Conservation (phyloP, 2,797 vertebrate species). For the Mus spretus region DNA sequence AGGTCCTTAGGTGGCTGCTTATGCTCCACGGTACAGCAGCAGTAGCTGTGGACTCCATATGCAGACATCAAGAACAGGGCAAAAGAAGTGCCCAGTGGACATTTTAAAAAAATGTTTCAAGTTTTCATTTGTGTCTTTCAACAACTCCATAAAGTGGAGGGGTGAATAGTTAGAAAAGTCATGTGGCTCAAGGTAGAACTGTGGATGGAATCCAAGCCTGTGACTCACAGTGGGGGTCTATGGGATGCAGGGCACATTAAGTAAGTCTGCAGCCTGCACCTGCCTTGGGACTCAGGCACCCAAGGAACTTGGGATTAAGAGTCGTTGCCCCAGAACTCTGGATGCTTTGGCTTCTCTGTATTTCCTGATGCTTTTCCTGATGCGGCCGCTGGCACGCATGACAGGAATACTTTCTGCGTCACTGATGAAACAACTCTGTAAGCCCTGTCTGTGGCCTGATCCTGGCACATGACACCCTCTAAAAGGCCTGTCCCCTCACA, state of each 20-base stretch:
- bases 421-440: neutral
- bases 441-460: neutral
- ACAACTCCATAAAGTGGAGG: neutral
- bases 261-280: neutral
- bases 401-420: neutral
- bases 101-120: neutral
- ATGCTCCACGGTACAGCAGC: fast-evolving
- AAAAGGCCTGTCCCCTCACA: conserved; percentile 4
- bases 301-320: neutral
- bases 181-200: neutral
- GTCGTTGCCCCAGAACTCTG: neutral
- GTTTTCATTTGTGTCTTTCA: conserved; percentile 37
- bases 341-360: neutral
- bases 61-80: neutral
- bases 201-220: neutral
- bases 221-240: neutral
- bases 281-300: neutral
- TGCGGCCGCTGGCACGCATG: neutral
- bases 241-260: neutral
- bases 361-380: neutral
- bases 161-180: neutral
- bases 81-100: neutral
- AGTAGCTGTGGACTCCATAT: neutral
- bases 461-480: neutral
- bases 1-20: neutral